A percentile compares a stretch with the other conserved stretches of the same genome.
Evolutionary conservation across 2,113 vertebrate species (phyloP).

Genomic region (Protobothrops flavoviridis): DNA sequence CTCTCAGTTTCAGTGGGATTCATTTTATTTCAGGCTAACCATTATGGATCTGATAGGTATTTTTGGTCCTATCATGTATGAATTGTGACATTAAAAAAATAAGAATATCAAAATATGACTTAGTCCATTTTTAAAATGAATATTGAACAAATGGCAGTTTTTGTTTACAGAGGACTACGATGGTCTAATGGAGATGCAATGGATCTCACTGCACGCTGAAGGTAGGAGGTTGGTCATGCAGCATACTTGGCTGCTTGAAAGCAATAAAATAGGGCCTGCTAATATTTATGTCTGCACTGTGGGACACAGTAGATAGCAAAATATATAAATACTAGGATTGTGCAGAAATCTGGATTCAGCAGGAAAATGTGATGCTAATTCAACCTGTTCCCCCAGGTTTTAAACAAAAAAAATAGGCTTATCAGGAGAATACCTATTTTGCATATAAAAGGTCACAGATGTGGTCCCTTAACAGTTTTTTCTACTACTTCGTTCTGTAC

Average conservation of each 20-base stretch:
- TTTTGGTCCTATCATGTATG: not conserved
- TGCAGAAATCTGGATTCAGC: not conserved
- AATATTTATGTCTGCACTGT: not conserved
- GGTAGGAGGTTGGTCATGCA: not conserved
- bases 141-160: not conserved
- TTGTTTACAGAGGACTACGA: not conserved
- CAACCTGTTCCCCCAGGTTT: not conserved
- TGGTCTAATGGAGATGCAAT: not conserved
- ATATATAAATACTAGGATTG: not conserved
- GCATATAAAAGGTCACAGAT: not conserved
- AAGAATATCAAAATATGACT: not conserved
- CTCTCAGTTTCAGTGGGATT: not conserved
- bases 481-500: not conserved
- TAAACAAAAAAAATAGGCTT: not conserved
- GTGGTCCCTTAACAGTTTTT: not conserved
- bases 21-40: not conserved
- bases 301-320: not conserved
- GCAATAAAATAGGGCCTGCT: not conserved
- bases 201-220: not conserved
- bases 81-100: not conserved
- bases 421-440: not conserved
- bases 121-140: not conserved
- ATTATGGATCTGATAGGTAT: not conserved
- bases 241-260: not conserved
- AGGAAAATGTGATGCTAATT: not conserved